A percentile compares a stretch with the other conserved stretches of the same genome.
Evolutionary conservation across 1,140 invertebrate species (phyloP).

Genomic region (Nautilus pompilius): DNA sequence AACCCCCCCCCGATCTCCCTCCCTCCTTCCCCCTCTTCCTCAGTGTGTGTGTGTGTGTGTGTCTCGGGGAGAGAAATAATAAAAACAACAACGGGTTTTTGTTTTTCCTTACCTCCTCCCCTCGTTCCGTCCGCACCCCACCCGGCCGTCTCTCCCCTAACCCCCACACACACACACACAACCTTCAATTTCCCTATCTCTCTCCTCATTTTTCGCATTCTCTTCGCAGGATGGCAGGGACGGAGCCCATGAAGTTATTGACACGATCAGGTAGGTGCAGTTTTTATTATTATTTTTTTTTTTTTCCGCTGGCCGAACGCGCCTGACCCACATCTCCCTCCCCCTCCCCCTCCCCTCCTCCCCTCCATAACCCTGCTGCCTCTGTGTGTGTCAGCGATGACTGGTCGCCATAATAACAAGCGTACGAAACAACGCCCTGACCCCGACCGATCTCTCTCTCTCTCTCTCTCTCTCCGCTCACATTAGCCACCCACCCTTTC

Average conservation of each 20-base stretch:
- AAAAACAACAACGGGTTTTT: background rate
- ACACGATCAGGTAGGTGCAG: slow-evolving; percentile 74
- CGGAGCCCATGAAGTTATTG: slow-evolving; percentile 83
- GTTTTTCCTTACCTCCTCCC: background rate
- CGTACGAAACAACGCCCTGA: background rate
- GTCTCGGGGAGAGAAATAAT: no score
- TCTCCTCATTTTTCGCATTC: slow-evolving; percentile 25
- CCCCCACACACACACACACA: background rate
- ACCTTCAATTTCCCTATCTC: background rate
- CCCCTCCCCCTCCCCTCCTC: background rate
- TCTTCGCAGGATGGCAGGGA: slow-evolving; percentile 82
- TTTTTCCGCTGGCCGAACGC: background rate
- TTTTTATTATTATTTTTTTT: slow-evolving; percentile 7
- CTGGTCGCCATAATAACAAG: slow-evolving; percentile 4
- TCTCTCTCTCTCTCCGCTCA: background rate
- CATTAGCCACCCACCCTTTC: background rate
- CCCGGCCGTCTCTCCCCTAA: background rate
- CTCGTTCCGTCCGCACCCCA: background rate
- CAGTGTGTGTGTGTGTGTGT: no score
- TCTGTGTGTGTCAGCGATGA: slow-evolving; percentile 7
- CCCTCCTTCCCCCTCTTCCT: no score
- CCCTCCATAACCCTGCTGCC: slow-evolving; percentile 9
- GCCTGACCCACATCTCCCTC: background rate
- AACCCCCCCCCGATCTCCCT: no score
- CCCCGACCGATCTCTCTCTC: slow-evolving; percentile 5